These are phyloP conservation scores for Microtus montanus DNA, from an alignment of 2,113 vertebrate genomes.

Conservation along the genomic window DNA sequence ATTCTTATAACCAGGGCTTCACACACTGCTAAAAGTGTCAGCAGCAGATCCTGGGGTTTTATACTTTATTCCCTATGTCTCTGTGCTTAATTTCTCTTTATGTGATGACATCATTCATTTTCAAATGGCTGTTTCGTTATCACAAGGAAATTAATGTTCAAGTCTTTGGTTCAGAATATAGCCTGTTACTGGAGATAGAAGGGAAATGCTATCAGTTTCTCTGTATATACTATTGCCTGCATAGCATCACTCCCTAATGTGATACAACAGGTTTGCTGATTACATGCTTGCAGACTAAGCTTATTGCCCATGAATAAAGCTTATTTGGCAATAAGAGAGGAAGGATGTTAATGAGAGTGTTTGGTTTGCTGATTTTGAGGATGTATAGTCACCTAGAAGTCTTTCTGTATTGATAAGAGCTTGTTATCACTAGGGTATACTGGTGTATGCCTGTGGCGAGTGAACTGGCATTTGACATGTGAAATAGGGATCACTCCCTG, in stretches of 20 bases:
- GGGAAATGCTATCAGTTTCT: background rate
- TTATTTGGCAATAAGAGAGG: background rate
- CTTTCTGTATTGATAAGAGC: background rate
- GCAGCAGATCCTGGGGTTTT: background rate
- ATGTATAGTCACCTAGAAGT: background rate
- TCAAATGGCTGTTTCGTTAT: constrained; percentile 20
- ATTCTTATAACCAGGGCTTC: background rate
- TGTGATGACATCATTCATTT: background rate
- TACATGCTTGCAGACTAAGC: background rate
- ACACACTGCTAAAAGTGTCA: background rate
- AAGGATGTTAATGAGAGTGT: background rate
- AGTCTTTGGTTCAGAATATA: background rate
- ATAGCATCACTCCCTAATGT: background rate
- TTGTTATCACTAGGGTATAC: background rate
- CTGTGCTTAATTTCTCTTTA: background rate
- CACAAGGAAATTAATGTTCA: background rate
- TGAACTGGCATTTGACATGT: background rate
- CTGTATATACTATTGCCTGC: background rate
- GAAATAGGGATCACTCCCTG: background rate
- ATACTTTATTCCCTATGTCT: background rate
- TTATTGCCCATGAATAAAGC: background rate
- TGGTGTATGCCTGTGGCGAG: background rate
- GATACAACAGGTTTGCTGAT: background rate
- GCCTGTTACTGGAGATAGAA: background rate
- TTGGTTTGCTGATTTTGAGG: background rate